These are phyloP conservation scores for Carpatolechia fugitivella DNA, from an alignment of 2,888 invertebrate species.

Conservation along the genomic window DNA sequence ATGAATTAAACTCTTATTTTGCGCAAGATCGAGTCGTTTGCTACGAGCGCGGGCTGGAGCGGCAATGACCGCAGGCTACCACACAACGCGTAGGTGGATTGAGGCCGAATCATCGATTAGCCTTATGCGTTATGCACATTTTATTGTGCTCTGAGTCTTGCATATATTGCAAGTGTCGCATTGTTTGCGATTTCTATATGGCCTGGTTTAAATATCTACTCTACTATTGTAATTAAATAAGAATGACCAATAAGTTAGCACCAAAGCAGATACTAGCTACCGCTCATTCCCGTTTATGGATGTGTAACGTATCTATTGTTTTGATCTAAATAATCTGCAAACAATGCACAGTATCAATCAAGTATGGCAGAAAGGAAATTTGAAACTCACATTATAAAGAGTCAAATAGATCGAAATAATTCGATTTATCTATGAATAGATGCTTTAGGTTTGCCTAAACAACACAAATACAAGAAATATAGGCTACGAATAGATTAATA, in stretches of 20 bases:
- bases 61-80: slow-evolving; percentile 59
- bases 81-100: slow-evolving; percentile 52
- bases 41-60: slow-evolving; percentile 15
- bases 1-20: neutral
- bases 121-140: slow-evolving; percentile 42
- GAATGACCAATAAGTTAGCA: neutral
- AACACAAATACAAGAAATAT: no score
- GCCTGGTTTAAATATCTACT: slow-evolving; percentile 33
- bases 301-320: neutral
- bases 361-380: no score
- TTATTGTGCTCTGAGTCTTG: slow-evolving; percentile 48
- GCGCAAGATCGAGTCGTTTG: neutral
- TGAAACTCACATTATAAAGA: no score
- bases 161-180: slow-evolving; percentile 58
- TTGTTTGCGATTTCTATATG: slow-evolving; percentile 41
- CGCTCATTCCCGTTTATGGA: neutral
- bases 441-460: no score
- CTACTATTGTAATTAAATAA: slow-evolving; percentile 10
- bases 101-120: slow-evolving; percentile 57
- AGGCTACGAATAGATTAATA: no score
- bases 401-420: no score
- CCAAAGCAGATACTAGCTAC: neutral
- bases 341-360: neutral
- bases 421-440: no score
- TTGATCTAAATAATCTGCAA: neutral